Evolutionary conservation across 2,888 invertebrate species (phyloP).

Genomic region (Apodemia duryi): DNA sequence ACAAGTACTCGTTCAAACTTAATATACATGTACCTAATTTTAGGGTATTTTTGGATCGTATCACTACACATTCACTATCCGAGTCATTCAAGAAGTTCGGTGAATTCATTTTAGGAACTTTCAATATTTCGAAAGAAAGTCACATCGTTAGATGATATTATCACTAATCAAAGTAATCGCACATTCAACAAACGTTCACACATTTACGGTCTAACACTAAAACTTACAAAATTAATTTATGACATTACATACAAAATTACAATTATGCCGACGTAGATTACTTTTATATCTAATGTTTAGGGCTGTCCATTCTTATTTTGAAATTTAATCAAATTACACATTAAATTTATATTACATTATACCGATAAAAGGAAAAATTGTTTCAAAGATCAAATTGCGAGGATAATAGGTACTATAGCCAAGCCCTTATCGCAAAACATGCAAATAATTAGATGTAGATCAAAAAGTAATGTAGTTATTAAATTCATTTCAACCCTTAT

Average conservation of each 20-base stretch:
- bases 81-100: slow-evolving; percentile 34
- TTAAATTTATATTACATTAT: no score
- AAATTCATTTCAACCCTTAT: no score
- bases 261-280: neutral
- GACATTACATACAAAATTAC: slow-evolving; percentile 15
- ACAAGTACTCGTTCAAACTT: slow-evolving; percentile 10
- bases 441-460: no score
- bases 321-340: neutral
- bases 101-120: slow-evolving; percentile 41
- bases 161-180: slow-evolving; percentile 17
- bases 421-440: no score
- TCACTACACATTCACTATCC: slow-evolving; percentile 39
- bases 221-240: slow-evolving; percentile 17
- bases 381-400: no score
- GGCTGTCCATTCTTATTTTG: neutral
- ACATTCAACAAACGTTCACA: slow-evolving; percentile 17
- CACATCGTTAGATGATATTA: slow-evolving; percentile 24
- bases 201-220: slow-evolving; percentile 13
- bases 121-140: slow-evolving; percentile 8
- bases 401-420: no score
- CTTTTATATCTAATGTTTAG: neutral
- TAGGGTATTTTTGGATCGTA: slow-evolving; percentile 25
- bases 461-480: no score
- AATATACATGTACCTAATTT: slow-evolving; percentile 23
- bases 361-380: no score